These are phyloP conservation scores for Nephotettix cincticeps DNA, from an alignment of 1,140 invertebrate genomes.

Conservation along the genomic window DNA sequence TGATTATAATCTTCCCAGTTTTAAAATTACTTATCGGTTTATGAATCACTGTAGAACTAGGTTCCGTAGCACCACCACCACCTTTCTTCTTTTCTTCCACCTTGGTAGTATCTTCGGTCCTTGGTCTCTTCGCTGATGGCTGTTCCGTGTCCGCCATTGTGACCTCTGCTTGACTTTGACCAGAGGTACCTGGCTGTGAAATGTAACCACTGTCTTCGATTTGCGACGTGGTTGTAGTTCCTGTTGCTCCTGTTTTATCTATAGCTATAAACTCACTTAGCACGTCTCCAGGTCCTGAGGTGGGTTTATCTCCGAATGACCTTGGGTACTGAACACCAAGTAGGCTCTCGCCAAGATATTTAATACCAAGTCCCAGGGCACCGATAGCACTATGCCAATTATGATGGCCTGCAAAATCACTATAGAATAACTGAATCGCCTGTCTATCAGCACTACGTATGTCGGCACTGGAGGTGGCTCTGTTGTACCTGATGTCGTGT, in stretches of 20 bases:
- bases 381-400: no score
- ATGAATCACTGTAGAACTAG: neutral
- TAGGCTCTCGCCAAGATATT: neutral
- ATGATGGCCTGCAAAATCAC: neutral
- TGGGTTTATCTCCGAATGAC: neutral
- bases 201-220: no score
- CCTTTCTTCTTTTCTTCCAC: no score
- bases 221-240: no score
- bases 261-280: neutral
- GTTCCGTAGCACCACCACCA: neutral
- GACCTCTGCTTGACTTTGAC: no score
- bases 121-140: neutral
- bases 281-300: neutral
- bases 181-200: no score
- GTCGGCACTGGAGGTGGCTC: neutral
- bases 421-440: no score
- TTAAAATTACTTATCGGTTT: neutral
- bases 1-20: neutral
- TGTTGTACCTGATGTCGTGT: neutral
- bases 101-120: neutral
- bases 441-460: no score
- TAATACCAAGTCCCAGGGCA: neutral
- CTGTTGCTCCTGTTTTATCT: neutral
- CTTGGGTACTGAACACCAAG: neutral
- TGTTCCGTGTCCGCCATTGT: neutral